Percentiles rank a stretch among this genome's conserved stretches.
Conservation (phyloP, 2,797 vertebrate species). For the Gephyroberyx darwinii region DNA sequence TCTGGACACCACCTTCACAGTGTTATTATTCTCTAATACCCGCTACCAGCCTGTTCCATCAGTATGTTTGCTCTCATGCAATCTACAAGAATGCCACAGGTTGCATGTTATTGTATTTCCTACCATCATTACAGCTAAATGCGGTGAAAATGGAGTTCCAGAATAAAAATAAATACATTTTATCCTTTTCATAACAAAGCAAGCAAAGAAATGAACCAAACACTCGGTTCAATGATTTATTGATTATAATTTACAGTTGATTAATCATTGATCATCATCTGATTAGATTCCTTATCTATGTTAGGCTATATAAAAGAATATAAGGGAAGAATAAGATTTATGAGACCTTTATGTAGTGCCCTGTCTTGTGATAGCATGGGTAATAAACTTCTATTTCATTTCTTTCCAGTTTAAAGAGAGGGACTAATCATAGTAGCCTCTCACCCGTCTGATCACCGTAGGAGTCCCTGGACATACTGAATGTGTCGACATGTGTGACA, state of each 20-base stretch:
- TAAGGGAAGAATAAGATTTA: background rate
- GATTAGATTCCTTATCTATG: background rate
- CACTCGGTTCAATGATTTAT: background rate
- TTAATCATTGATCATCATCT: background rate
- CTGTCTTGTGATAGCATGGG: slow-evolving; percentile 3
- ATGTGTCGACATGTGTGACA: slow-evolving; percentile 15
- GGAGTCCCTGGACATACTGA: background rate
- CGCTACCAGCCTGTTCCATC: slow-evolving; percentile 33
- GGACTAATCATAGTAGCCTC: slow-evolving; percentile 16
- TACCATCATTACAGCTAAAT: slow-evolving; percentile 3
- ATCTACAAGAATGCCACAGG: slow-evolving; percentile 63
- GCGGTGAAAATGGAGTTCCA: slow-evolving; percentile 25
- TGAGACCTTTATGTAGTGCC: background rate
- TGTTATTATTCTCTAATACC: slow-evolving; percentile 57
- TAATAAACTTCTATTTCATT: background rate
- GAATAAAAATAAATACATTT: slow-evolving; percentile 26
- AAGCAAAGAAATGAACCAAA: slow-evolving; percentile 8
- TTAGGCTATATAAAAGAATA: background rate
- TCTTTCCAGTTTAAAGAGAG: background rate
- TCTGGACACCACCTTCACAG: slow-evolving; percentile 65
- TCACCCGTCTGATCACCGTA: slow-evolving; percentile 14
- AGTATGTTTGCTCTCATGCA: slow-evolving; percentile 14
- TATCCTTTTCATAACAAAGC: slow-evolving; percentile 19
- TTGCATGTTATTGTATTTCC: slow-evolving; percentile 53
- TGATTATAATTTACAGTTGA: background rate